Conservation (phyloP, 1,140 invertebrate genomes). For the Drosophila ercepeae region DNA sequence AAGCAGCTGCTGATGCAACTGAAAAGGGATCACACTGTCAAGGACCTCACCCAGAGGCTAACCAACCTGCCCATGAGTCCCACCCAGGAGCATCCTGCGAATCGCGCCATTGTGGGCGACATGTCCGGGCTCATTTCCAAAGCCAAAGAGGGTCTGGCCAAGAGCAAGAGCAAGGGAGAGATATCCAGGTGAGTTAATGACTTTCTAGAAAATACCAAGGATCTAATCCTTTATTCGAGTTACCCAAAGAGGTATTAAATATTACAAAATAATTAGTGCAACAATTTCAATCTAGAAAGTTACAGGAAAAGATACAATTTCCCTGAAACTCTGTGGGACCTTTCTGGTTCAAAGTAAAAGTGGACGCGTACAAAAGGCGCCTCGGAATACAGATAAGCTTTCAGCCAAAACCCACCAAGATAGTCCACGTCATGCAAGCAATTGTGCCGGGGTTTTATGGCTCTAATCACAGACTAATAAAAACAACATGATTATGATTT, state of each 20-base stretch:
- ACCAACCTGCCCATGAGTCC: constrained; percentile 87
- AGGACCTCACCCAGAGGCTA: constrained; percentile 93
- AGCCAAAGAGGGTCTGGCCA: constrained; percentile 95
- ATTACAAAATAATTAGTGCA: not conserved
- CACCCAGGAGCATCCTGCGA: constrained; percentile 81
- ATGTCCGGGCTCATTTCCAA: constrained; percentile 95
- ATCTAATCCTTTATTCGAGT: not conserved
- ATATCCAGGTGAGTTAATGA: constrained; percentile 76
- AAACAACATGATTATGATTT: not conserved
- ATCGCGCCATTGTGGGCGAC: constrained; percentile 88
- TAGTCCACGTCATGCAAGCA: constrained; percentile 1
- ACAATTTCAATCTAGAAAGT: not conserved
- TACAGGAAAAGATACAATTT: not conserved
- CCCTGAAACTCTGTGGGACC: no score
- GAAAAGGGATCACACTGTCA: constrained; percentile 91
- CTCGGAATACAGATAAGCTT: constrained; percentile 13
- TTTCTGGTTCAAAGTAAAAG: not conserved
- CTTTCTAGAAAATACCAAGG: no score
- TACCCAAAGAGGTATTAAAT: not conserved
- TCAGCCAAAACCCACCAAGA: not conserved
- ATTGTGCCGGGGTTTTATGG: not conserved
- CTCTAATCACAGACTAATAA: not conserved
- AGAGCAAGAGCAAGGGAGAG: constrained; percentile 90
- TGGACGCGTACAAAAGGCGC: constrained; percentile 22
- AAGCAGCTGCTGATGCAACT: constrained; percentile 82